These are phyloP conservation scores for Chelonus insularis DNA, from an alignment of 1,140 invertebrate genomes.

Conservation along the genomic window DNA sequence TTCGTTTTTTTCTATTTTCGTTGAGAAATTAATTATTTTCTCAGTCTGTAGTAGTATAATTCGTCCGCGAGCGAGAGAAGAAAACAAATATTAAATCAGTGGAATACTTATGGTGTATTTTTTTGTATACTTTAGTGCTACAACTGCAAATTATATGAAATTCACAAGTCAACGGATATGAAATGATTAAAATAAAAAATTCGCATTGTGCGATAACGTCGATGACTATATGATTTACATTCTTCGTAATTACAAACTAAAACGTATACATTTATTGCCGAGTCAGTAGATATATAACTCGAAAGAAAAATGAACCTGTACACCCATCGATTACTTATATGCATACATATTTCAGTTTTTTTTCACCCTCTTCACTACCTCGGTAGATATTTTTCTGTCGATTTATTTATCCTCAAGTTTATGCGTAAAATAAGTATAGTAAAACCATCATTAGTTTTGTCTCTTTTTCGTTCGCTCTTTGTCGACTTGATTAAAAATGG, in stretches of 20 bases:
- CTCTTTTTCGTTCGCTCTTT: conserved; percentile 21
- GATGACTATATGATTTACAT: conserved; percentile 52
- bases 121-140: too few species aligned
- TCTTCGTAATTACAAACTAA: conserved; percentile 56
- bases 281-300: conserved; percentile 40
- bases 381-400: too few species aligned
- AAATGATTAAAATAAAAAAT: conserved; percentile 9
- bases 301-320: conserved; percentile 39
- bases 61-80: too few species aligned
- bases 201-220: background rate
- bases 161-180: background rate
- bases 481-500: conserved; percentile 51
- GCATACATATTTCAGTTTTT: background rate
- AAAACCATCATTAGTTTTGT: conserved; percentile 7
- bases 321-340: conserved; percentile 14
- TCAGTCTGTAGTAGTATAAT: too few species aligned
- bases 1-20: too few species aligned
- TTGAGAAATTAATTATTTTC: too few species aligned
- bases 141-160: too few species aligned
- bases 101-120: too few species aligned
- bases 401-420: background rate
- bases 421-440: background rate
- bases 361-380: background rate
- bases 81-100: too few species aligned
- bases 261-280: conserved; percentile 47